Base-by-base conservation (phyloP, 2,113 vertebrate species). In the Neofelis nebulosa region DNA sequence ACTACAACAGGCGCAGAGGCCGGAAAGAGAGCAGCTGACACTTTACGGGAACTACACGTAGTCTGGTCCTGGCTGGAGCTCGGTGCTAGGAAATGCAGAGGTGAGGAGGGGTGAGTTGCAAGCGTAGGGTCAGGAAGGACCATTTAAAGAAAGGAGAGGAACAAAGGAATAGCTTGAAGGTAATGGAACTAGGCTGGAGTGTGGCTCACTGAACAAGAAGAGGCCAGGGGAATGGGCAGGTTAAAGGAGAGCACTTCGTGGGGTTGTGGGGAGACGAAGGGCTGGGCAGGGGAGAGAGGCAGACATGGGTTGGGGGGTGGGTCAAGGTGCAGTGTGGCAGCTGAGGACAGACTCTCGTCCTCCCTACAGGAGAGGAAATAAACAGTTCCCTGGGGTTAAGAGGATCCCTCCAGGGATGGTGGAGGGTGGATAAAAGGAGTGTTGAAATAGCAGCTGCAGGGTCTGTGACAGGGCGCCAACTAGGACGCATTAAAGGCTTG, bases 301-400 rank as follows among this genome's bases (percentile, higher is more conserved):
- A 1, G 31, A 29, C 45, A 29, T 5, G 16, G 31, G 29, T 9
- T 50, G 13, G 50, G 13, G 57, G 21, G 7, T 25, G n/a, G 8
- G 18, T 33, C 27, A 45, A 68, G 36, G 66, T 68, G 23, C 10
- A 3, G 0, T 0, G 1, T 29, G 7, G 73, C 16, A n/a, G 2
- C 45, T 1, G 11, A 66, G 19, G 61, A 61, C 79, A 41, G 45
- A 13, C 68, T 79, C 48, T 73, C 36, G 13, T 33, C 65, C 48
- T 79, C 55, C 52, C 31, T n/a, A 0, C 21, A 33, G 61, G 48
- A 48, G 2, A 9, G n/a, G 57, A 71, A 48, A 21, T 23, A 45
- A 68, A 23, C 36, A 25, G 6, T 41, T 55, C 38, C 33, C 68
- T 4, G 63, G 31, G n/a, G 38, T 61, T 57, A 41, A 80, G 18